Evolutionary conservation across 2,888 invertebrate genomes (phyloP), one percentile per base, ranked within the genome.

Genomic region (Coecobrya sp.): DNA sequence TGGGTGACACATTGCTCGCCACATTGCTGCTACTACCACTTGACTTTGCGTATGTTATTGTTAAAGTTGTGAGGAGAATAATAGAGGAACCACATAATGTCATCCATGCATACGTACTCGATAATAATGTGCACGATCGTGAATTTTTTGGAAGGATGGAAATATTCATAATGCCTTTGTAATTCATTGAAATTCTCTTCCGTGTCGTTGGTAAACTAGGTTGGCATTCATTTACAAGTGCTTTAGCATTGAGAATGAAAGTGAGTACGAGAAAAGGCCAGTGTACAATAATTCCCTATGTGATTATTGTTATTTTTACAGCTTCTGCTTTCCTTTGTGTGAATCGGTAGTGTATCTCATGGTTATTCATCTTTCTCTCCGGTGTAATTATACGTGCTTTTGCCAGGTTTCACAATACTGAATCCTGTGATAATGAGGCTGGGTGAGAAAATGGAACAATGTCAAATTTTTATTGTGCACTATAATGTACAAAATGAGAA

Each of bases 401-500:
- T 82, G n/a, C 82, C 0, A 16, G 52, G 89, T 89, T 89, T 89
- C 82, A 19, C 81, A 68, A 30, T 30, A 22, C 49, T 49, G 36
- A n/a, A n/a, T n/a, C n/a, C n/a, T n/a, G 8, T 59, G 82, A 70
- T 89, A 89, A 89, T 89, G 73, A 84, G 82, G 73, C 84, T 82
- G 89, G 82, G 49, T 82, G 79, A 70, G 49, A 76, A 76, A 49
- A 19, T 1, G 49, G 13, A 19, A 49, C 49, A 49, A 49, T 13
- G 49, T 49, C 13, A 49, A 49, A 49, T 7, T 13, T 49, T 7
- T 1, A 11, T 49, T 49, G 49, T 49, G n/a, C n/a, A n/a, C 13
- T 49, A 11, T 49, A 49, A 10, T 49, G 7, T 1, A 10, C 13
- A 49, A 49, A 13, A 13, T 49, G 13, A 13, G 49, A 49, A 49